Evolutionary conservation across 2,888 invertebrate species (phyloP).

Genomic region (Argyra leucocephala): DNA sequence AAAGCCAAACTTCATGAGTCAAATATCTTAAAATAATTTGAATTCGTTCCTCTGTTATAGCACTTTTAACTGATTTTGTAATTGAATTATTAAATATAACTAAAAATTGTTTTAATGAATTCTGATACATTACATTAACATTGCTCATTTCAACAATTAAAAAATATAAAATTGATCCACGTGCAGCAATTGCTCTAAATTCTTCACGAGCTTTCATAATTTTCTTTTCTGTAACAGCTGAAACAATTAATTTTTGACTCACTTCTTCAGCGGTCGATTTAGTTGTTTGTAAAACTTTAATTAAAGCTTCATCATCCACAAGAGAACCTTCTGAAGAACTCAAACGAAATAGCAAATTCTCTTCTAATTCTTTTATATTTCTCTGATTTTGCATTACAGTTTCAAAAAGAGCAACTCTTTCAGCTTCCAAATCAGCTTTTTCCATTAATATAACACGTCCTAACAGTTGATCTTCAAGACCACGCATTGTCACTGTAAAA

Average conservation of each 20-base stretch:
- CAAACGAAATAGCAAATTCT: slow-evolving; percentile 79
- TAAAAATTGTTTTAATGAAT: slow-evolving; percentile 87
- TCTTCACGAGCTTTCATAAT: slow-evolving; percentile 90
- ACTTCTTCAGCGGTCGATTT: slow-evolving; percentile 89
- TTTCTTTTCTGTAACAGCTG: slow-evolving; percentile 87
- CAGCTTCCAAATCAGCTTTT: slow-evolving; percentile 89
- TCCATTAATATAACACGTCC: slow-evolving; percentile 93
- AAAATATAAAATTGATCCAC: slow-evolving; percentile 91
- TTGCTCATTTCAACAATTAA: slow-evolving; percentile 95
- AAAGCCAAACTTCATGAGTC: slow-evolving; percentile 86
- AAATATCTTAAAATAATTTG: slow-evolving; percentile 79
- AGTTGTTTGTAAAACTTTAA: slow-evolving; percentile 77
- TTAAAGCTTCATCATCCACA: slow-evolving; percentile 91
- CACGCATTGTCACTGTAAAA: slow-evolving; percentile 94
- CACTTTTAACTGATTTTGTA: slow-evolving; percentile 77
- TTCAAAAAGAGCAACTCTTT: slow-evolving; percentile 84
- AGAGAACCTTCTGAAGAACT: slow-evolving; percentile 89
- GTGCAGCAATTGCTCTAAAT: slow-evolving; percentile 86
- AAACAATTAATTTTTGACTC: slow-evolving; percentile 82
- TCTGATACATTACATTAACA: slow-evolving; percentile 95
- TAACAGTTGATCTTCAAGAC: slow-evolving; percentile 87
- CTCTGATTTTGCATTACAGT: slow-evolving; percentile 94
- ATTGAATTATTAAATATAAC: slow-evolving; percentile 90
- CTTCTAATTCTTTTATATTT: slow-evolving; percentile 91
- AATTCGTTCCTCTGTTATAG: slow-evolving; percentile 75